These are phyloP conservation scores for Goniozus legneri DNA, from an alignment of 1,140 invertebrate species.

Conservation along the genomic window DNA sequence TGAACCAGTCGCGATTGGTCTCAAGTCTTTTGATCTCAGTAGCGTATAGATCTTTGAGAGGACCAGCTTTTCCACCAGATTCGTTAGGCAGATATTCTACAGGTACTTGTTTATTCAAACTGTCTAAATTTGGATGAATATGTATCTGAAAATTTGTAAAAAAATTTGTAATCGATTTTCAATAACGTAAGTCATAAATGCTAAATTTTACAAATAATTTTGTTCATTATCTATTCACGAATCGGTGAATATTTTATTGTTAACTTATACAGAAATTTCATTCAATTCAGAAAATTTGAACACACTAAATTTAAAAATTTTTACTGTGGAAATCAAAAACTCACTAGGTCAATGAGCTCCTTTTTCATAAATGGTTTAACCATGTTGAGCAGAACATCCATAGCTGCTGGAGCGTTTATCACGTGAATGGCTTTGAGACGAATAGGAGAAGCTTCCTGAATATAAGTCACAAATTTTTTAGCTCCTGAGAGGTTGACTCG, in stretches of 20 bases:
- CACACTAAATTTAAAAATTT: too few relatives aligned
- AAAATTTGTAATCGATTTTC: too few relatives aligned
- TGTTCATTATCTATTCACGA: too few relatives aligned
- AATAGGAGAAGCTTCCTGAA: constrained; percentile 56
- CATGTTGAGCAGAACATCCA: constrained; percentile 63
- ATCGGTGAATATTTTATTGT: too few relatives aligned
- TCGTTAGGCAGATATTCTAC: constrained; percentile 54
- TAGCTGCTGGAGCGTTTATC: constrained; percentile 60
- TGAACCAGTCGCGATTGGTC: constrained; percentile 55
- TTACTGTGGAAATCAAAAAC: too few relatives aligned
- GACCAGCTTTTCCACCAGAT: constrained; percentile 51
- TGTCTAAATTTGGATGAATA: constrained; percentile 41
- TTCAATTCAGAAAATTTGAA: too few relatives aligned
- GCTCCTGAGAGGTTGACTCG: constrained; percentile 8
- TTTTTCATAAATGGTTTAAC: constrained; percentile 67
- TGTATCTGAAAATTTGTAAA: constrained; percentile 46
- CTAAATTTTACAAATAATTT: too few relatives aligned
- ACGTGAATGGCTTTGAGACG: constrained; percentile 63
- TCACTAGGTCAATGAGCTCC: constrained; percentile 49
- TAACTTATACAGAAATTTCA: too few relatives aligned
- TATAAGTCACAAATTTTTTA: constrained; percentile 18
- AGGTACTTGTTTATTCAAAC: constrained; percentile 42
- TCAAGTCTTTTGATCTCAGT: constrained; percentile 39
- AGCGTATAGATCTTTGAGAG: constrained; percentile 28
- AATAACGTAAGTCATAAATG: too few relatives aligned